Conservation (phyloP, 2,797 vertebrate genomes). For the Pitangus sulphuratus region DNA sequence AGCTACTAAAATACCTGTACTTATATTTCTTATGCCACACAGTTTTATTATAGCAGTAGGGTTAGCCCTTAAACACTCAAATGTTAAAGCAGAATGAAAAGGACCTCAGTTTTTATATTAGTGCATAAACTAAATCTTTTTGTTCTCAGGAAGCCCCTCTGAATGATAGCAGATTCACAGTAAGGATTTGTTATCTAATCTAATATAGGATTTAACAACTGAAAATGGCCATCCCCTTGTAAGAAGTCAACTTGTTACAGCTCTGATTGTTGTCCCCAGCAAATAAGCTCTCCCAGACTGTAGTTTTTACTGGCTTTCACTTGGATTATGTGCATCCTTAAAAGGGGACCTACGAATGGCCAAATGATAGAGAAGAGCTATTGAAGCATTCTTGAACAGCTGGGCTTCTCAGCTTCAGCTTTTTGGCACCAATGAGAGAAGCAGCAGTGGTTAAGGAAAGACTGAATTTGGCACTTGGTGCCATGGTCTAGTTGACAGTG, state of each 20-base stretch:
- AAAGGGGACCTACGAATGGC: background rate
- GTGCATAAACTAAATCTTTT: background rate
- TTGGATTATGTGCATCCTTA: background rate
- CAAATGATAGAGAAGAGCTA: background rate
- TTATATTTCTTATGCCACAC: background rate
- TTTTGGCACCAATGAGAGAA: background rate
- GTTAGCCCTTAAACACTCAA: background rate
- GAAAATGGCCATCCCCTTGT: background rate
- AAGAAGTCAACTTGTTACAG: background rate
- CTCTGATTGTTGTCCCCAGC: background rate
- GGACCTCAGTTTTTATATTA: background rate
- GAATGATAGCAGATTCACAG: background rate
- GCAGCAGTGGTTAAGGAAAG: background rate
- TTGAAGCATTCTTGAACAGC: background rate
- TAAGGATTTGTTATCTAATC: background rate
- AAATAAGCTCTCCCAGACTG: background rate
- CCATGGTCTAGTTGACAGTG: background rate
- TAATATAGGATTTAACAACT: background rate
- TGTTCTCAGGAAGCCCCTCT: background rate
- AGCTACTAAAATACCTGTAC: background rate
- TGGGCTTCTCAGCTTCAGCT: background rate
- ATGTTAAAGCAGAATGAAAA: background rate
- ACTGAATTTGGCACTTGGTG: background rate
- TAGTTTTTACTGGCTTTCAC: background rate
- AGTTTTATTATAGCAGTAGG: background rate